Evolutionary conservation across 1,140 invertebrate species (phyloP).

Genomic region (Heliconius congener): DNA sequence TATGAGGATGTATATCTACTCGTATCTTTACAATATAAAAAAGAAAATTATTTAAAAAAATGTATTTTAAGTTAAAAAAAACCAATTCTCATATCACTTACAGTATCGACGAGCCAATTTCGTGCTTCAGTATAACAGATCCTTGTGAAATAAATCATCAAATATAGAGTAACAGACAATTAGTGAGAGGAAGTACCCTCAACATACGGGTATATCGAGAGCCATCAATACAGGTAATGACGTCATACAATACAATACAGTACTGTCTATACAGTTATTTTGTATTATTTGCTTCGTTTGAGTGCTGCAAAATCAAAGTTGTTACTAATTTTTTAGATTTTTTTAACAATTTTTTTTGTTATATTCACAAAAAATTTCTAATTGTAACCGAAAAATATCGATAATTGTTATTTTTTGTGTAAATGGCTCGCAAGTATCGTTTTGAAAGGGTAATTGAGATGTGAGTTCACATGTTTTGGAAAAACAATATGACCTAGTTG

Average conservation of each 20-base stretch:
- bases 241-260: not conserved
- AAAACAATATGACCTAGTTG: not conserved
- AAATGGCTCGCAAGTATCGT: not conserved
- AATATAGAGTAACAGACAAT: slow-evolving; percentile 47
- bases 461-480: not conserved
- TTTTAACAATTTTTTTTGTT: not conserved
- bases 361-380: not conserved
- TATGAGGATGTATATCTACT: not conserved
- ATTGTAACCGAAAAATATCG: not conserved
- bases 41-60: not conserved
- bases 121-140: slow-evolving; percentile 9
- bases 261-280: not conserved
- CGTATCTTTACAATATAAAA: not conserved
- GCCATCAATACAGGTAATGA: slow-evolving; percentile 28
- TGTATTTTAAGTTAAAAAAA: not conserved
- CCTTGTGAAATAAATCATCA: slow-evolving; percentile 20
- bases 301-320: not conserved
- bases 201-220: slow-evolving; percentile 38
- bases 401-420: not conserved
- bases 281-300: slow-evolving; percentile 1
- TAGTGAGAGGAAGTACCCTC: slow-evolving; percentile 38
- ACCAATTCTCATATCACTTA: not conserved
- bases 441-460: not conserved
- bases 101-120: not conserved
- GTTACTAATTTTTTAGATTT: not conserved